Conservation (phyloP, 2,797 vertebrate species). For the Halcyon smyrnensis region DNA sequence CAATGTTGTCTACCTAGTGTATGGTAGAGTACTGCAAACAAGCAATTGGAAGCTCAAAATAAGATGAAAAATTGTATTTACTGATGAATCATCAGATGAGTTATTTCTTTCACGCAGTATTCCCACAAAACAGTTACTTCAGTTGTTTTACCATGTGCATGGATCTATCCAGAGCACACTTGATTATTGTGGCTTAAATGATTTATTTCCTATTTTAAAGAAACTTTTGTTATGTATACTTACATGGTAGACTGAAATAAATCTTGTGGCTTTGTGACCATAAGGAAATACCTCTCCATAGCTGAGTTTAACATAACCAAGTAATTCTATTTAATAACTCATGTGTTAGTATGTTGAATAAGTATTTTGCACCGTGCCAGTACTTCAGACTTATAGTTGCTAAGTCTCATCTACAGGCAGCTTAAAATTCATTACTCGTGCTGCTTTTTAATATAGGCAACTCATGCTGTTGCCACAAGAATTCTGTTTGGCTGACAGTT, state of each 20-base stretch:
- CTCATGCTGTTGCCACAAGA: neutral
- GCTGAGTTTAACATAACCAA: neutral
- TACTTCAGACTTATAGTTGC: neutral
- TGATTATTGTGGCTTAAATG: neutral
- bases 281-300: neutral
- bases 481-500: neutral
- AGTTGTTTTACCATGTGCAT: neutral
- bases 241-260: neutral
- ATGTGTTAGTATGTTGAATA: accelerated
- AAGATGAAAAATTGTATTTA: neutral
- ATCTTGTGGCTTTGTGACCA: neutral
- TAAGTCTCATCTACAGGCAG: neutral
- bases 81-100: neutral
- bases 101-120: neutral
- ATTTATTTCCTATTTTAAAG: neutral
- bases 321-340: neutral
- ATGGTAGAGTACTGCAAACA: neutral
- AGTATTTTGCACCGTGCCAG: neutral
- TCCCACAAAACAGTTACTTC: neutral
- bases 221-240: neutral
- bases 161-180: neutral
- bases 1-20: neutral
- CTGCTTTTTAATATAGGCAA: neutral
- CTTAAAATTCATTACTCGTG: neutral
- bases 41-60: neutral